phyloP scores from a whole-genome alignment of 2,113 vertebrate species.

The Calonectris borealis region DNA sequence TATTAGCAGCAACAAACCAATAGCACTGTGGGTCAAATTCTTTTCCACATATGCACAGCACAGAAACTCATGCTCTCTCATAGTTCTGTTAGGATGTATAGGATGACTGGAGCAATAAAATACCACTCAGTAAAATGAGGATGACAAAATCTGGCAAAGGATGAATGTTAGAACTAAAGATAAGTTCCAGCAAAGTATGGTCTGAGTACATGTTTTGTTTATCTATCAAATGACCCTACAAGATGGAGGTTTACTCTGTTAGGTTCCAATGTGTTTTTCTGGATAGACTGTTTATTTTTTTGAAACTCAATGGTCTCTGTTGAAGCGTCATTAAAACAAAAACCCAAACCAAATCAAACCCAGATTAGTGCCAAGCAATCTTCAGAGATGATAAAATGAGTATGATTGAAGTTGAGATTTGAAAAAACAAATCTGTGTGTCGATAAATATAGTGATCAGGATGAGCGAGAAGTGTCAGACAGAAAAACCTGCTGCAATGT shows the following conservation, averaged over 20 bases:
- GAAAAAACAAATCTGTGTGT: constrained; percentile 63
- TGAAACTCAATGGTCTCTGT: not conserved
- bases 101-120: not conserved
- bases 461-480: constrained; percentile 38
- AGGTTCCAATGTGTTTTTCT: not conserved
- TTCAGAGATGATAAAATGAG: constrained; percentile 22
- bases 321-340: constrained; percentile 38
- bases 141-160: not conserved
- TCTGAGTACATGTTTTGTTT: not conserved
- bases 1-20: not conserved
- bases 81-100: not conserved
- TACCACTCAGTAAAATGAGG: not conserved
- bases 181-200: not conserved
- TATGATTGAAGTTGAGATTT: constrained; percentile 22
- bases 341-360: not conserved
- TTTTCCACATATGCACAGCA: not conserved
- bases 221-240: not conserved
- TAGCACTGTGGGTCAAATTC: not conserved
- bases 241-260: not conserved
- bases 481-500: constrained; percentile 49
- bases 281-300: constrained; percentile 16
- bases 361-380: constrained; percentile 33
- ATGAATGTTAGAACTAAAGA: not conserved
- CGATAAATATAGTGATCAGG: constrained; percentile 53
- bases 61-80: not conserved